These are phyloP conservation scores for Nemotelus pantherinus DNA, from an alignment of 2,888 invertebrate species.

Conservation along the genomic window DNA sequence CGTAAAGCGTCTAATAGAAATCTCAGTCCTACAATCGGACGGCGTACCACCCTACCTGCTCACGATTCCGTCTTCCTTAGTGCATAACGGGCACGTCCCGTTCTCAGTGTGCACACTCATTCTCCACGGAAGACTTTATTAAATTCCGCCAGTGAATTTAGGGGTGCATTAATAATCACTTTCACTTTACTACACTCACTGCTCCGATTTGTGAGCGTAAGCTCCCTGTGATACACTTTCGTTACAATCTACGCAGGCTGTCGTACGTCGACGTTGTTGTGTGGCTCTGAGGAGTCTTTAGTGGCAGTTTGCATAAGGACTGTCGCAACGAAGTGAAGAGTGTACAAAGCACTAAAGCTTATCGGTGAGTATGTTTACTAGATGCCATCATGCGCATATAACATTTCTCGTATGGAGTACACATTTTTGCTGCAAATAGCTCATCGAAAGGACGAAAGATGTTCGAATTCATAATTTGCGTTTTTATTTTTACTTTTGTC, in stretches of 20 bases:
- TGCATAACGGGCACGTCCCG: no score
- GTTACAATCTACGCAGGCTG: constrained; percentile 13
- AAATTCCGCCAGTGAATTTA: constrained; percentile 49
- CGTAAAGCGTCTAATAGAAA: constrained; percentile 13
- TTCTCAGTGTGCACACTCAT: background rate
- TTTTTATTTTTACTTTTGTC: constrained; percentile 17
- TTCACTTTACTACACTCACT: constrained; percentile 47
- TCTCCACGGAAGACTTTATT: constrained; percentile 38
- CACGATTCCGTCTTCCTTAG: no score
- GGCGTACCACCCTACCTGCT: no score
- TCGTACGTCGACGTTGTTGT: constrained; percentile 20
- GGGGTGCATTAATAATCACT: constrained; percentile 51
- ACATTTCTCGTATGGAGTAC: constrained; percentile 30
- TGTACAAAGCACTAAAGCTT: constrained; percentile 9
- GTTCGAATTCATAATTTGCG: constrained; percentile 30
- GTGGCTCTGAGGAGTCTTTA: constrained; percentile 3
- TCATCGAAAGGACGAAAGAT: constrained; percentile 28
- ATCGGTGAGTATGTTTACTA: constrained; percentile 38
- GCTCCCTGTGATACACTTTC: constrained; percentile 32
- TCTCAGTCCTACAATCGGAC: constrained; percentile 15
- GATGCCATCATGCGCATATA: constrained; percentile 43
- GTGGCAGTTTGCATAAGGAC: background rate
- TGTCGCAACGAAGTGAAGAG: background rate
- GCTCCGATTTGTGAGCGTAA: constrained; percentile 31
- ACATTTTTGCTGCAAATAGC: constrained; percentile 14